Base-by-base conservation (phyloP, 2,888 invertebrate species). In the Drosophila acutilabella region DNA sequence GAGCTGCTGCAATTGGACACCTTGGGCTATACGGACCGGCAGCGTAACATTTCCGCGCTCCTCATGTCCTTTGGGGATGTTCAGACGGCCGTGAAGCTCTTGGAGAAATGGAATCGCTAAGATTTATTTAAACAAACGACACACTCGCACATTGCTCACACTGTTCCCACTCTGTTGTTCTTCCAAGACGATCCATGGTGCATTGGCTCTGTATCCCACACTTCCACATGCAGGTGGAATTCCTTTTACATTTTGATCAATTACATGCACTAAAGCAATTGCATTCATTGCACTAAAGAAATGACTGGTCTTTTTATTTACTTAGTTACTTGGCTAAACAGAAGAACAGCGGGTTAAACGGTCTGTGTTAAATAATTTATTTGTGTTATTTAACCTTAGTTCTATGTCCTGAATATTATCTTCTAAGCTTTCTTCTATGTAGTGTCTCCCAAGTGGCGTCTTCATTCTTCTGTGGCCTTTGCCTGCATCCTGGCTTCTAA, bases 21-120 rank as follows among this genome's bases (percentile, higher is more conserved):
- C 2, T 33, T 74, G 64, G 85, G 85, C 1, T 69, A 79, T 33
- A 51, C 47, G 5, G 57, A 89, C 58, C 71, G 64, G 0, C 48
- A 57, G n/a, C 73, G 73, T 40, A 85, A 89, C 38, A 54, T 81
- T 0, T 62, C 52, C 16, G 85, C 89, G 1, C 52, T 89, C 1
- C 26, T 71, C 10, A 74, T 81, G 36, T 73, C 79, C 4, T 56
- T 51, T 4, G 85, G 85, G 0, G 54, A 87, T 45, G 61, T 89
- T 11, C 68, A 69, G 6, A 61, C 53, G 11, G 85, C 85, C 13
- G 44, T 73, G 18, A 67, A 75, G 23, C 47, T 81, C 4, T 44
- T 84, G 41, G 45, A 86, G 8, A 47, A 80, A 13, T 83, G 83
- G 88, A 71, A 66, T 4, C 71, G 50, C 36, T 77, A 53, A 18